These are phyloP conservation scores for Glyptemys insculpta DNA, from an alignment of 2,797 vertebrate genomes.

Conservation along the genomic window DNA sequence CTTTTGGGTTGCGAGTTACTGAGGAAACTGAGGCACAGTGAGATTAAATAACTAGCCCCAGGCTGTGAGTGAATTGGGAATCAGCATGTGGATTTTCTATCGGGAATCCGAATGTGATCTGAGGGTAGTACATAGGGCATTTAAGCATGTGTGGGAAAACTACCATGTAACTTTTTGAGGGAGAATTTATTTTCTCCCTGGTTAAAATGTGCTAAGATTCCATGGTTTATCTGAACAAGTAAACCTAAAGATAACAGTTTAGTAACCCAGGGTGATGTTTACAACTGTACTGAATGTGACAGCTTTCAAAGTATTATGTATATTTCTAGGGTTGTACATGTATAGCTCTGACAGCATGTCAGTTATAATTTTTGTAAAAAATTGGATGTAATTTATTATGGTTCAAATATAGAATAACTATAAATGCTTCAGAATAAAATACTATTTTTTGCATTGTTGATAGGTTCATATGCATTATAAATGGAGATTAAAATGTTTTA, in stretches of 20 bases:
- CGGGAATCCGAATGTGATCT: not conserved
- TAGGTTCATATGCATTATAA: constrained; percentile 77
- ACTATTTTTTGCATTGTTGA: constrained; percentile 81
- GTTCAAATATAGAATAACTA: constrained; percentile 82
- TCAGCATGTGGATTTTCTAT: not conserved
- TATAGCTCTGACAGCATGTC: constrained; percentile 84
- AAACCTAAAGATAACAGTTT: constrained; percentile 78
- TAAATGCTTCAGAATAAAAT: constrained; percentile 76
- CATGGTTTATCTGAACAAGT: constrained; percentile 48
- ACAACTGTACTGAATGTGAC: constrained; percentile 82
- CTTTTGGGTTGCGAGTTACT: not conserved
- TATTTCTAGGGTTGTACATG: constrained; percentile 79
- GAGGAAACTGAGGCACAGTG: not conserved
- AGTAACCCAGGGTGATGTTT: constrained; percentile 83
- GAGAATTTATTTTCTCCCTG: constrained; percentile 64
- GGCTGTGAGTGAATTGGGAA: not conserved
- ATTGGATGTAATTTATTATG: constrained; percentile 84
- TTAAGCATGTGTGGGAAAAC: not conserved
- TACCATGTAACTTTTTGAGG: constrained; percentile 44
- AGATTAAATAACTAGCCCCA: not conserved
- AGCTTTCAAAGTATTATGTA: constrained; percentile 85
- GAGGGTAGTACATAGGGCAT: not conserved
- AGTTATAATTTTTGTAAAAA: constrained; percentile 84
- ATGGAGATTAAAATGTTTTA: constrained; percentile 72
- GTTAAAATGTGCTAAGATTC: constrained; percentile 64